Evolutionary conservation across 2,888 invertebrate genomes (phyloP).

Genomic region (Callosobruchus maculatus): DNA sequence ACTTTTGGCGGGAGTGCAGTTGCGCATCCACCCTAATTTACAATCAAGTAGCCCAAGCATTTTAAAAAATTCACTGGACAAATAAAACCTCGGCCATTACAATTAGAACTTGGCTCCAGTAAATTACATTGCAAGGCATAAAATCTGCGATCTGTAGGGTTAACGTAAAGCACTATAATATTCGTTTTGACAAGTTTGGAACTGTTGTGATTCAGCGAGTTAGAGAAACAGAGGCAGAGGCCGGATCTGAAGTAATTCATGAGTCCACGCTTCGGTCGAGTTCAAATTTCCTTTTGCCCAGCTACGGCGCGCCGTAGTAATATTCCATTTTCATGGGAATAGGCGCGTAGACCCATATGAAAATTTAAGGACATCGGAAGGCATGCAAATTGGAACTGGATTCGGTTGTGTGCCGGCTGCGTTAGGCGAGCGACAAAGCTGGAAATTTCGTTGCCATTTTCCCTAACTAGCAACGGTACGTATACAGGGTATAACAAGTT

Average conservation of each 20-base stretch:
- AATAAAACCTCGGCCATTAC: no score
- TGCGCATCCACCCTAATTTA: no score
- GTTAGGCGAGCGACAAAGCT: background rate
- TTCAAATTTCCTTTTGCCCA: background rate
- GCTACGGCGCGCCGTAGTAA: background rate
- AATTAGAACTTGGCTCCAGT: no score
- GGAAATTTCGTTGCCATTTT: background rate
- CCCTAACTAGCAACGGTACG: background rate
- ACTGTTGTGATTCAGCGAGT: background rate
- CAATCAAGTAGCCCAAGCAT: no score
- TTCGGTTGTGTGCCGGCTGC: background rate
- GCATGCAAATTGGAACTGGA: background rate
- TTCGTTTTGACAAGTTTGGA: background rate
- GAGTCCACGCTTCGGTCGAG: background rate
- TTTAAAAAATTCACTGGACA: no score
- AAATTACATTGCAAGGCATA: no score
- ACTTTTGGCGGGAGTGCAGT: no score
- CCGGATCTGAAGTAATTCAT: background rate
- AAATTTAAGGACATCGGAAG: background rate
- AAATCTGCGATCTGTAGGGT: no score
- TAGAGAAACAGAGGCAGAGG: background rate
- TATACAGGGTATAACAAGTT: no score
- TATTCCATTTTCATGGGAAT: background rate
- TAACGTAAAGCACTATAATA: background rate
- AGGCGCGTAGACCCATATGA: background rate